Evolutionary conservation across 1,140 invertebrate genomes (phyloP), one percentile per base, ranked within the genome.

Genomic region (Scaptomyza hsui): DNA sequence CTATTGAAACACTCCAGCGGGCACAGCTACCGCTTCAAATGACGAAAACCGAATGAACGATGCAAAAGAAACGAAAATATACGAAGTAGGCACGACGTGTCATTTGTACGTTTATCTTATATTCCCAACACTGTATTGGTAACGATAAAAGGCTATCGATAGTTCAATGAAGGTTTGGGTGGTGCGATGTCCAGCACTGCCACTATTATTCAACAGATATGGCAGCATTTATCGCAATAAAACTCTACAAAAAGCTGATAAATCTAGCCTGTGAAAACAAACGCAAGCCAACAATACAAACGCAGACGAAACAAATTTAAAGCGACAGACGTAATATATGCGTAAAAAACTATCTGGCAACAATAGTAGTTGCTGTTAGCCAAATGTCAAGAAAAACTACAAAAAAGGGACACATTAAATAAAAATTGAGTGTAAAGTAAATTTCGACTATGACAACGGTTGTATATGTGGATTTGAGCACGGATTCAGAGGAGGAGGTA

Each of bases 401-500:
- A 4, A 44, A 60, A 44, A 64, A 37, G 44, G 24, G 37, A 53
- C 72, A 48, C 44, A 52, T 65, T 48, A 52, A 78, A 70, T 65
- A 55, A 73, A 76, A 75, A 73, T 65, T 68, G 21, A 39, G 47
- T 70, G 64, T 47, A 29, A 57, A 42, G 57, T 56, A 52, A 37
- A 18, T 72, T 68, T 72, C 21, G 49, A 75, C 52, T 41, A 83
- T 83, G 83, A 71, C 71, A 67, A 78, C 82, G 45, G 78, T 82
- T 41, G 75, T 88, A 37, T 89, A 68, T 68, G 83, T 88, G 47
- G 78, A 88, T 51, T 62, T 75, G 49, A 86, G 81, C 61, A 73
- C 83, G 45, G 82, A 86, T 44, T 78, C 82, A 12, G 82, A 88
- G 39, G 82, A 89, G 35, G 82, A 88, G 82, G 82, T 88, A 88